These are phyloP conservation scores for Penaeus vannamei DNA, from an alignment of 1,140 invertebrate genomes.

Conservation along the genomic window DNA sequence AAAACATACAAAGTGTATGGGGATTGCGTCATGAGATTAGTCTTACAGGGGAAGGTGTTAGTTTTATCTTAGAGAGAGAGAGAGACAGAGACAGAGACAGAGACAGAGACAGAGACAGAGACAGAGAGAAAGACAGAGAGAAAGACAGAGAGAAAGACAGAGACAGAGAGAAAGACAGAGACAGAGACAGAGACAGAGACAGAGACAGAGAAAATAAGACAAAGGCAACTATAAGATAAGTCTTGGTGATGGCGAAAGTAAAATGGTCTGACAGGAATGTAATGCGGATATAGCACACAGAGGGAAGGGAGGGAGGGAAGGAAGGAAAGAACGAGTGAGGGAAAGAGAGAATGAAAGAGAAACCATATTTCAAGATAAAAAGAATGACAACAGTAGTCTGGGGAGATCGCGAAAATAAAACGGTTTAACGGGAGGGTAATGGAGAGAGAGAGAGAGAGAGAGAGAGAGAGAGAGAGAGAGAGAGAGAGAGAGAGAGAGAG, in stretches of 20 bases:
- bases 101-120: constrained; percentile 24
- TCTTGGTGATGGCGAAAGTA: neutral
- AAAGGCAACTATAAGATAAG: neutral
- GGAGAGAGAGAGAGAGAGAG: constrained; percentile 9
- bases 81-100: neutral
- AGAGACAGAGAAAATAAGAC: neutral
- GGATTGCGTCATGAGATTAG: no score
- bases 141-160: neutral
- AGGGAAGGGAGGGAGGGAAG: neutral
- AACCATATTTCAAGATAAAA: neutral
- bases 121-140: constrained; percentile 18
- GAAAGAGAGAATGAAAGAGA: neutral
- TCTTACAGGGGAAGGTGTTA: no score
- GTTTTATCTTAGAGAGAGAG: neutral
- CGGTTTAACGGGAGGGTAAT: neutral
- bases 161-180: neutral
- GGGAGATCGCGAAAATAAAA: neutral
- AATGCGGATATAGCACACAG: no score
- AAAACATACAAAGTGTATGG: no score
- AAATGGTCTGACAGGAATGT: neutral
- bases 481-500: neutral
- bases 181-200: neutral
- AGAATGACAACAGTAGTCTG: neutral
- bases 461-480: constrained; percentile 25
- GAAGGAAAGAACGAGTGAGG: neutral